A percentile compares a stretch with the other conserved stretches of the same genome.
Conservation (phyloP, 2,888 invertebrate species). For the Meandrusa payeni region DNA sequence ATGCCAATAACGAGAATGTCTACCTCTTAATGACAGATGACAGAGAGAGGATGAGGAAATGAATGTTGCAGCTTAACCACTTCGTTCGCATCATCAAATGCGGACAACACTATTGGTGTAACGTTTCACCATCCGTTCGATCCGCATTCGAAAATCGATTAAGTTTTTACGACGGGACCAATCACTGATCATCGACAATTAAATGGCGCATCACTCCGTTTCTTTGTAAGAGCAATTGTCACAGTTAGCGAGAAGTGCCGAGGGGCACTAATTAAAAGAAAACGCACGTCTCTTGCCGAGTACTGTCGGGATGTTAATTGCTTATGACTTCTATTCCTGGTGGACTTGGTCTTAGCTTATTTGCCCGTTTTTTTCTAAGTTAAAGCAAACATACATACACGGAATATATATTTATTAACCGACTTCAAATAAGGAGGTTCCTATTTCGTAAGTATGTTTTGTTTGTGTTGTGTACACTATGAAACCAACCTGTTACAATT, state of each 20-base stretch:
- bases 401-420: too few relatives aligned
- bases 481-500: too few relatives aligned
- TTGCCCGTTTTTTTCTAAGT: too few relatives aligned
- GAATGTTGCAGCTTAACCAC: too few relatives aligned
- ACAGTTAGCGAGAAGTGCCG: slow-evolving; percentile 48
- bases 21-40: too few relatives aligned
- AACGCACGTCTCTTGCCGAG: slow-evolving; percentile 20
- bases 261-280: slow-evolving; percentile 40
- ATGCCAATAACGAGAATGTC: too few relatives aligned
- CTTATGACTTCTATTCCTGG: slow-evolving; percentile 10
- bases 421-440: too few relatives aligned
- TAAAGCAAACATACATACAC: too few relatives aligned
- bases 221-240: slow-evolving; percentile 50
- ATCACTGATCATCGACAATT: slow-evolving; percentile 31
- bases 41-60: too few relatives aligned
- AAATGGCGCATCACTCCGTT: slow-evolving; percentile 37
- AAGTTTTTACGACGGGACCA: slow-evolving; percentile 5
- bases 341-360: not conserved
- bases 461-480: too few relatives aligned
- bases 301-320: slow-evolving; percentile 21
- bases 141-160: slow-evolving; percentile 6
- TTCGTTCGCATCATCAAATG: not conserved
- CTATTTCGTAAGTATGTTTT: too few relatives aligned
- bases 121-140: slow-evolving; percentile 1
- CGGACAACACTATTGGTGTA: slow-evolving; percentile 9